Evolutionary conservation across 2,113 vertebrate genomes (phyloP).

Genomic region (Illadopsis cleaveri): DNA sequence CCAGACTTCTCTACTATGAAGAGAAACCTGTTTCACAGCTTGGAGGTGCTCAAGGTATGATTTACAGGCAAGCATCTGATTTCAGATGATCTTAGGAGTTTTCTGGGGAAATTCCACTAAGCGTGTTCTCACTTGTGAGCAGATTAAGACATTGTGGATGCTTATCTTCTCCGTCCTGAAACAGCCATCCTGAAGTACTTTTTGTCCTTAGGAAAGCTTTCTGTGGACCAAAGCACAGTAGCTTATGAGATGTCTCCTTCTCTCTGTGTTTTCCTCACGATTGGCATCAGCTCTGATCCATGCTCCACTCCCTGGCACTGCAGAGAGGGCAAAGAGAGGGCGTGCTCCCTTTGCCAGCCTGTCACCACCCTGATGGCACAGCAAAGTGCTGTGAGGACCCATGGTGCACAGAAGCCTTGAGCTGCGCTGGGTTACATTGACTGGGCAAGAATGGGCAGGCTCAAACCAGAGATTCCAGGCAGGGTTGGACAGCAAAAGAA

Average conservation of each 20-base stretch:
- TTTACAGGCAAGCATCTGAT: not conserved
- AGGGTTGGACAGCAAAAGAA: not conserved
- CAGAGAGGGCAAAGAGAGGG: not conserved
- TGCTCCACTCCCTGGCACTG: rapidly evolving
- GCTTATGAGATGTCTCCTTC: not conserved
- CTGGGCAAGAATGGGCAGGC: not conserved
- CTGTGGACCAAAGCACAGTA: not conserved
- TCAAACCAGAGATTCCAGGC: not conserved
- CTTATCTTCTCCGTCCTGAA: not conserved
- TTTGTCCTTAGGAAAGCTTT: not conserved
- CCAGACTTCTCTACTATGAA: not conserved
- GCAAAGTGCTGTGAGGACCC: not conserved
- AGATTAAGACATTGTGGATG: not conserved
- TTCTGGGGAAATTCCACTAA: not conserved
- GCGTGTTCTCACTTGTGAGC: not conserved
- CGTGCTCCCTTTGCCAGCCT: not conserved
- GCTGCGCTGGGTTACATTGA: not conserved
- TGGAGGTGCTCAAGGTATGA: not conserved
- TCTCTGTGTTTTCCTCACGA: not conserved
- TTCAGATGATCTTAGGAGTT: not conserved
- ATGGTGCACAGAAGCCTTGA: not conserved
- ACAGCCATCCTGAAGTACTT: not conserved
- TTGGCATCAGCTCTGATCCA: not conserved
- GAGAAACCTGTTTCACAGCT: not conserved
- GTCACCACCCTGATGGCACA: not conserved